Evolutionary conservation across 1,140 invertebrate genomes (phyloP).

Genomic region (Caenorhabditis remanei): DNA sequence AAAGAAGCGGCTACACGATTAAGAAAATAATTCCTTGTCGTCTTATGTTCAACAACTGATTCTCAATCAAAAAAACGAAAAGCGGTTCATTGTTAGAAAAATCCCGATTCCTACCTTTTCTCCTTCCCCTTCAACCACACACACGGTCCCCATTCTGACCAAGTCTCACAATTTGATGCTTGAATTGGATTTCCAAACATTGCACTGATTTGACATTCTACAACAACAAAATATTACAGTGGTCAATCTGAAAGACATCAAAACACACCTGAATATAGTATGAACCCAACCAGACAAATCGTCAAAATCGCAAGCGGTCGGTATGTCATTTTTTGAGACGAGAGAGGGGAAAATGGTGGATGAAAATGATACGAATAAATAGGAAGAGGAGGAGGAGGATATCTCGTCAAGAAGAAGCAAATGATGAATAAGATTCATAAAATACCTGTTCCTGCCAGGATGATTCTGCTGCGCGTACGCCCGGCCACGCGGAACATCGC

Average conservation of each 20-base stretch:
- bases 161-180: slow-evolving; percentile 66
- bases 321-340: slow-evolving; percentile 5
- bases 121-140: slow-evolving; percentile 75
- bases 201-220: slow-evolving; percentile 71
- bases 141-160: slow-evolving; percentile 77
- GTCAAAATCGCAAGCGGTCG: slow-evolving; percentile 14
- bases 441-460: slow-evolving; percentile 17
- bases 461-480: background rate
- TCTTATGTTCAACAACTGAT: too few species aligned
- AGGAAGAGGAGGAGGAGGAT: background rate
- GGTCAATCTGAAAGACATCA: background rate
- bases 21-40: too few species aligned
- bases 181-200: slow-evolving; percentile 76
- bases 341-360: background rate
- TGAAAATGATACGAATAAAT: slow-evolving; percentile 34
- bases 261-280: slow-evolving; percentile 19
- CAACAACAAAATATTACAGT: background rate
- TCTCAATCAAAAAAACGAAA: too few species aligned
- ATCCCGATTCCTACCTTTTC: slow-evolving; percentile 49
- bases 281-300: background rate
- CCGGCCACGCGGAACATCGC: slow-evolving; percentile 14
- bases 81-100: too few species aligned
- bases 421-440: background rate
- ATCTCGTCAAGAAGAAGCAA: background rate
- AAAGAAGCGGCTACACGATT: too few species aligned